Conservation (phyloP, 2,888 invertebrate species). For the Ormyrus labotus region DNA sequence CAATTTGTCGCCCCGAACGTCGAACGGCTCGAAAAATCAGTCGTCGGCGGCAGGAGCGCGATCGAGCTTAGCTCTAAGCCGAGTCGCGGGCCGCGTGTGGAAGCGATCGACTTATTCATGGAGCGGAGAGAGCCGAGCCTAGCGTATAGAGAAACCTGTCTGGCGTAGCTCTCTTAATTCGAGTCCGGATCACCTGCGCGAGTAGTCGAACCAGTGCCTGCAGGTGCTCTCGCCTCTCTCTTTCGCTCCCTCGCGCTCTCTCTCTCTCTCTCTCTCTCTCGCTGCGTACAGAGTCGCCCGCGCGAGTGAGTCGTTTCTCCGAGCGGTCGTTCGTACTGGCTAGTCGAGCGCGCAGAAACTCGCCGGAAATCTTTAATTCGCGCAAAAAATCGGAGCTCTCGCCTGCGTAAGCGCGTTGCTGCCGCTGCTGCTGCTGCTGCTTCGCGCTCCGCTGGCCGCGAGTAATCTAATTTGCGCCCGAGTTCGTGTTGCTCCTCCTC, state of each 20-base stretch:
- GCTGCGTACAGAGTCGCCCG: no score
- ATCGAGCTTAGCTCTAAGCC: no score
- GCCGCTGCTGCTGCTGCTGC: not conserved
- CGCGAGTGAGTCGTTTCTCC: not conserved
- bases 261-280: not conserved
- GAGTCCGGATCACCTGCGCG: conserved; percentile 38
- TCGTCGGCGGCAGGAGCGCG: not conserved
- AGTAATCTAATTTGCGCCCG: conserved; percentile 44
- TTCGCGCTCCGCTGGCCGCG: not conserved
- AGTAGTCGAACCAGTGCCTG: conserved; percentile 34
- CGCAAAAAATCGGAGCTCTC: conserved; percentile 6
- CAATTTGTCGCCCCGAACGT: conserved; percentile 36
- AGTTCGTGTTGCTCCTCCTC: conserved; percentile 1
- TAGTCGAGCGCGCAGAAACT: not conserved
- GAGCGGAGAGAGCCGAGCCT: conserved; percentile 5
- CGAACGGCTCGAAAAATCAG: conserved; percentile 25
- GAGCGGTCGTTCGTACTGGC: not conserved
- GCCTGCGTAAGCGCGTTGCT: not conserved
- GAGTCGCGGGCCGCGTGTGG: no score
- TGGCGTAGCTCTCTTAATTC: conserved; percentile 35
- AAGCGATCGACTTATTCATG: conserved; percentile 37
- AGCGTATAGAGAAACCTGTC: conserved; percentile 49
- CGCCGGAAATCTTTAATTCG: conserved; percentile 33
- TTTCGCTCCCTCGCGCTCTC: not conserved
- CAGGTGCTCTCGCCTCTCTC: conserved; percentile 22